phyloP scores from a whole-genome alignment of 92 coral and sea anemone genomes.

The Porites evermanni region DNA sequence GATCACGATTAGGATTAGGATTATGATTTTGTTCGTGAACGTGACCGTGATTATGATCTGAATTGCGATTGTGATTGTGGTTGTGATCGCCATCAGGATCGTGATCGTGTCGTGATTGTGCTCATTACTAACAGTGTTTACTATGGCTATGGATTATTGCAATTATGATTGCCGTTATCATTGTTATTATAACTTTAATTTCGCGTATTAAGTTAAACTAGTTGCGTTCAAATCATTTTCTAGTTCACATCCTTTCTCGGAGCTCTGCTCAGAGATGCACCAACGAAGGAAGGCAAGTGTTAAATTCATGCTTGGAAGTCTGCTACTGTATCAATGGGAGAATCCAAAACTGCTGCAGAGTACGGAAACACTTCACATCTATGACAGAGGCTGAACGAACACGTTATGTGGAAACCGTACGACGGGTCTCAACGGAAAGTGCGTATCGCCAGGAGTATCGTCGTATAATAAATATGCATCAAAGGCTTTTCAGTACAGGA shows the following conservation, averaged over 20 bases:
- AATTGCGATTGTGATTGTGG: too few species aligned
- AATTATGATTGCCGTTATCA: too few species aligned
- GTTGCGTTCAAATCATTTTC: background rate
- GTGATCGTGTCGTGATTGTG: too few species aligned
- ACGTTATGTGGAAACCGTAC: conserved; percentile 34
- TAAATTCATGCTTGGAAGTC: background rate
- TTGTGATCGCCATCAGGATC: too few species aligned
- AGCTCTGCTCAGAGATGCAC: conserved; percentile 2
- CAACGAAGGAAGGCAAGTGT: conserved; percentile 18
- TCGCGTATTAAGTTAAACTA: too few species aligned
- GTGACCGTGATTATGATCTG: too few species aligned
- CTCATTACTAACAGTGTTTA: too few species aligned
- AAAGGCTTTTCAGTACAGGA: conserved; percentile 31
- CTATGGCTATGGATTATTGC: too few species aligned
- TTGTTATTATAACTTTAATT: too few species aligned
- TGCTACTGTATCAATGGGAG: conserved; percentile 18
- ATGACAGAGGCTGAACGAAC: conserved; percentile 44
- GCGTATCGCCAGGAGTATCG: conserved; percentile 22
- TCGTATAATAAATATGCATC: conserved; percentile 24
- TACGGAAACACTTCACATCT: conserved; percentile 38
- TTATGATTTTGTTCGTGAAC: too few species aligned
- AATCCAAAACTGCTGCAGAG: conserved; percentile 42
- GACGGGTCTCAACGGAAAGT: background rate
- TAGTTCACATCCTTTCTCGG: background rate
- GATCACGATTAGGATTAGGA: too few species aligned